Conservation (phyloP, 2,113 vertebrate species). For the Gobius niger region DNA sequence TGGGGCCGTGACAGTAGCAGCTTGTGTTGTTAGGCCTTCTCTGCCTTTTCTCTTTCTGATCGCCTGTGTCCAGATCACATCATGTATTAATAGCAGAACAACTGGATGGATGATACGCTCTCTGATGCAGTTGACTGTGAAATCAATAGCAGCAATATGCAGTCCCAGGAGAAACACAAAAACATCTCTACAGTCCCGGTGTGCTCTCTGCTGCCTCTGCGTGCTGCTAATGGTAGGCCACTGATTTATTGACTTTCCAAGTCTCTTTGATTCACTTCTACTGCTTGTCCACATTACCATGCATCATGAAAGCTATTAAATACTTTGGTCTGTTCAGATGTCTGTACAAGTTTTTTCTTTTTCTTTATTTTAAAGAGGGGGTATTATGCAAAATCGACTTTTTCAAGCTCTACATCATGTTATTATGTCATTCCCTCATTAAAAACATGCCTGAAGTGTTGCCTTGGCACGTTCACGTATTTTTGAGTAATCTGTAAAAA, state of each 20-base stretch:
- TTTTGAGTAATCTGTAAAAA: too few relatives aligned
- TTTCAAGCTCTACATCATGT: too few relatives aligned
- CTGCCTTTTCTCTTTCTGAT: slow-evolving; percentile 1
- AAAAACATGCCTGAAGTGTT: too few relatives aligned
- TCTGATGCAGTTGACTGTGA: not conserved
- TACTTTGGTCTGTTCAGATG: not conserved
- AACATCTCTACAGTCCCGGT: not conserved
- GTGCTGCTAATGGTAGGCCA: not conserved
- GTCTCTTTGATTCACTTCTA: slow-evolving; percentile 8
- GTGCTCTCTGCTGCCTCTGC: not conserved
- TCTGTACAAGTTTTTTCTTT: not conserved
- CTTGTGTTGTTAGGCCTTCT: not conserved
- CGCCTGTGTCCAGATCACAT: not conserved
- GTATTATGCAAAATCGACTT: too few relatives aligned
- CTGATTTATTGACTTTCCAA: not conserved
- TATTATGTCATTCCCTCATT: too few relatives aligned
- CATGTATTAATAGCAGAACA: not conserved
- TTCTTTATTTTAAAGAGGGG: not conserved
- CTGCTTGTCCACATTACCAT: slow-evolving; percentile 2
- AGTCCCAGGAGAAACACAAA: not conserved
- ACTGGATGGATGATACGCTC: not conserved
- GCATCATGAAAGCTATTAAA: slow-evolving; percentile 1
- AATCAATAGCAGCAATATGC: not conserved
- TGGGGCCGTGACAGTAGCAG: not conserved
- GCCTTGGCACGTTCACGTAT: too few relatives aligned